These are phyloP conservation scores for Metalampra italica DNA, from an alignment of 2,888 invertebrate genomes.

Conservation along the genomic window DNA sequence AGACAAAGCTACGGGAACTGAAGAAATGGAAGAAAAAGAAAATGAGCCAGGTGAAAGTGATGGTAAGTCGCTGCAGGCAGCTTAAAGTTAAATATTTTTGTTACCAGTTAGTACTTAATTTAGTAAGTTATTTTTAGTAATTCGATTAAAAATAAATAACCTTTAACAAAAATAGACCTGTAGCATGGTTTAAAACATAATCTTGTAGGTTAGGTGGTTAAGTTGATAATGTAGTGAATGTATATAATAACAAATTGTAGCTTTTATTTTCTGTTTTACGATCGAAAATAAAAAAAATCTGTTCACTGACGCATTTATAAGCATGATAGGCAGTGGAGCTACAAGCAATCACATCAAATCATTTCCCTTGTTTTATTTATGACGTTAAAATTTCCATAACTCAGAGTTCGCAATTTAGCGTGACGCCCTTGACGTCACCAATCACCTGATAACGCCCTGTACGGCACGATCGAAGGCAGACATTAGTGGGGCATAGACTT, in stretches of 20 bases:
- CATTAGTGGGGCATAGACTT: constrained; percentile 52
- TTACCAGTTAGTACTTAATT: no score
- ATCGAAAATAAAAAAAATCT: no score
- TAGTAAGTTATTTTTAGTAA: no score
- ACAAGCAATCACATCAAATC: not conserved
- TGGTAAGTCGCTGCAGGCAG: constrained; percentile 19
- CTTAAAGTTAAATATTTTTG: no score
- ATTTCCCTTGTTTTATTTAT: constrained; percentile 10
- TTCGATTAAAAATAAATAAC: no score
- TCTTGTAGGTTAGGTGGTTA: no score
- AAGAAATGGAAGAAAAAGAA: constrained; percentile 10
- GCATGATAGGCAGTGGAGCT: not conserved
- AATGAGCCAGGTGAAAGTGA: constrained; percentile 15
- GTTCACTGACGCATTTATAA: no score
- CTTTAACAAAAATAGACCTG: no score
- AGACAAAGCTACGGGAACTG: not conserved
- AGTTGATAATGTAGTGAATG: no score
- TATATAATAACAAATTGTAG: no score
- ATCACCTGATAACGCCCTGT: constrained; percentile 53
- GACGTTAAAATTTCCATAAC: constrained; percentile 30
- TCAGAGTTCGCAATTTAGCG: constrained; percentile 36
- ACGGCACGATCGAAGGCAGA: constrained; percentile 47
- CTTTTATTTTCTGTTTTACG: no score
- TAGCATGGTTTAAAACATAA: no score
- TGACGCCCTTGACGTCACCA: constrained; percentile 58